phyloP scores from a whole-genome alignment of 2,113 vertebrate species.

The Sus scrofa region DNA sequence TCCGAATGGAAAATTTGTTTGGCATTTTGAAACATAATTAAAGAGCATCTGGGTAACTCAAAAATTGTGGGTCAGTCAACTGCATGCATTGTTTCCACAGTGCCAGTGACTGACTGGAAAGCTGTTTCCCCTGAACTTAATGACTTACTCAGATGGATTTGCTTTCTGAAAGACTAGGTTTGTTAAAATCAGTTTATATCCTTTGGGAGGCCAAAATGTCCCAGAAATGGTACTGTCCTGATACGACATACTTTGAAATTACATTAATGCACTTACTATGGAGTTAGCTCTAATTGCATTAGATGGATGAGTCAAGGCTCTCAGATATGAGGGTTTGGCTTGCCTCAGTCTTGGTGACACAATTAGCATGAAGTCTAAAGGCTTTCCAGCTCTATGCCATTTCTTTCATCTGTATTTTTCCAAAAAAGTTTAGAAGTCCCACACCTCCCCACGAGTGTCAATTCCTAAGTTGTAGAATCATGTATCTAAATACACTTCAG shows the following conservation, averaged over 20 bases:
- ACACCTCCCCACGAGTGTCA: background rate
- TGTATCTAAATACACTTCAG: background rate
- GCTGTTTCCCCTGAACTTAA: background rate
- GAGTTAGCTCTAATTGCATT: background rate
- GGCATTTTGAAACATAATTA: constrained; percentile 70
- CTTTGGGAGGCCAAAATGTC: background rate
- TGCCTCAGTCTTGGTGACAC: background rate
- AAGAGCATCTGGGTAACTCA: constrained; percentile 68
- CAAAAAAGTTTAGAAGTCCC: background rate
- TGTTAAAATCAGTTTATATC: background rate
- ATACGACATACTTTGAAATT: background rate
- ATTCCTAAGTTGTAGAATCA: background rate
- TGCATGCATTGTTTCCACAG: background rate
- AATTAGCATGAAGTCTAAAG: background rate
- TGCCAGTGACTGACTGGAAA: background rate
- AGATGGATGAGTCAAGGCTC: background rate
- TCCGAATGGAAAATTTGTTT: constrained; percentile 71
- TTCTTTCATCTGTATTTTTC: background rate
- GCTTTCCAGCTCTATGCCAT: background rate
- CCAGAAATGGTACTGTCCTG: background rate
- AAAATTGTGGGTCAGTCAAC: constrained; percentile 60
- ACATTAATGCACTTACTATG: background rate
- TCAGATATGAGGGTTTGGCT: background rate
- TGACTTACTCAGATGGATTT: background rate
- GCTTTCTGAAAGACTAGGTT: constrained; percentile 5